A percentile compares a stretch with the other conserved stretches of the same genome.
These are phyloP conservation scores for Isoperla grammatica DNA, from an alignment of 2,888 invertebrate genomes.

Conservation along the genomic window DNA sequence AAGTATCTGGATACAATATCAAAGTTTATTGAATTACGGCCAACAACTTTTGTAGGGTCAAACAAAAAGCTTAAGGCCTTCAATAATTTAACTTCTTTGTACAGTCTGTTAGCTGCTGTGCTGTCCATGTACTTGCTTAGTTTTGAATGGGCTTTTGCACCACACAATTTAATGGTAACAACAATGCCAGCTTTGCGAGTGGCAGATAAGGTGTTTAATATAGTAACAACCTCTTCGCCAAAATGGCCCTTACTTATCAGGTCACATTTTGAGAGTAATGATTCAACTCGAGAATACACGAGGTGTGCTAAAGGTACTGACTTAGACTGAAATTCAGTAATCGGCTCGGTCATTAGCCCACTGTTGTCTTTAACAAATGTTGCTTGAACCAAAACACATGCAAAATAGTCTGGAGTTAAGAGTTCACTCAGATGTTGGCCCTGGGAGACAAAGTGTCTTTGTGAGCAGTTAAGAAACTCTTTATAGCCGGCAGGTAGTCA, in stretches of 20 bases:
- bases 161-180: not conserved
- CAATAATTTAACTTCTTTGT: not conserved
- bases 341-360: not conserved
- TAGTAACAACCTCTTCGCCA: not conserved
- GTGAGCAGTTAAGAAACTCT: not conserved
- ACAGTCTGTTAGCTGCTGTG: too few species aligned
- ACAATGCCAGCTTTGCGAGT: not conserved
- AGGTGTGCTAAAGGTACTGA: constrained; percentile 1
- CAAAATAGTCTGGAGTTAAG: not conserved
- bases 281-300: not conserved
- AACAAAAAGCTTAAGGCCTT: not conserved
- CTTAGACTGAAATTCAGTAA: not conserved
- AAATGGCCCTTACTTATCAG: not conserved
- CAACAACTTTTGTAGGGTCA: not conserved
- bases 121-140: too few species aligned
- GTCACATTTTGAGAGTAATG: not conserved
- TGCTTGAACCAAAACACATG: not conserved
- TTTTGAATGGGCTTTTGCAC: not conserved
- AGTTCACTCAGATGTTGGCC: constrained; percentile 7
- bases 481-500: not conserved
- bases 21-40: not conserved
- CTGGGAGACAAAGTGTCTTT: constrained; percentile 1
- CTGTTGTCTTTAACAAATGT: not conserved
- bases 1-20: too few species aligned
- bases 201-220: not conserved